Evolutionary conservation across 2,797 vertebrate species (phyloP).

Genomic region (Sebastes steindachneri): DNA sequence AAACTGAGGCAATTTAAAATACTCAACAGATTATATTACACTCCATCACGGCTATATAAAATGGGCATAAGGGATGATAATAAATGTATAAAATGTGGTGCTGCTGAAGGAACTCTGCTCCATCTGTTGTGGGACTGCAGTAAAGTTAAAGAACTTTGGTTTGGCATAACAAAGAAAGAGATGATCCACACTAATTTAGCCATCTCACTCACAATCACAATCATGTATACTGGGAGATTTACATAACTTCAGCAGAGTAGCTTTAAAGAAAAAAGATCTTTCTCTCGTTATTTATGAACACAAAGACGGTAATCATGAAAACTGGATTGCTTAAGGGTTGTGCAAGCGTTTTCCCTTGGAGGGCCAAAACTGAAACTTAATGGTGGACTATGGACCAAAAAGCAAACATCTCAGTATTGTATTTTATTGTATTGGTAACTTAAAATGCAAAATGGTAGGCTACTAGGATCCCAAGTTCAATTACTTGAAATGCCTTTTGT

Average conservation of each 20-base stretch:
- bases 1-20: background rate
- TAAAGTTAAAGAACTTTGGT: background rate
- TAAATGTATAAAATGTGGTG: background rate
- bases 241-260: background rate
- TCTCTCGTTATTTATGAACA: background rate
- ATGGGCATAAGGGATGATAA: background rate
- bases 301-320: background rate
- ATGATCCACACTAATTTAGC: background rate
- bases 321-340: background rate
- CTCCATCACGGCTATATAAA: background rate
- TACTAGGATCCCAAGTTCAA: too few relatives aligned
- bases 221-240: background rate
- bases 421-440: too few relatives aligned
- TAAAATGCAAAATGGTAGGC: too few relatives aligned
- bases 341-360: too few relatives aligned
- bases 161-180: background rate
- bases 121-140: background rate
- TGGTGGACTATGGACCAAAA: too few relatives aligned
- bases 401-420: too few relatives aligned
- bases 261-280: background rate
- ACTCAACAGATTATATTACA: background rate
- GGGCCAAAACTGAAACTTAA: too few relatives aligned
- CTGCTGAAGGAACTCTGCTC: background rate
- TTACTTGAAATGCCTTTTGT: too few relatives aligned
- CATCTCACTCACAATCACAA: background rate